Conservation (phyloP, 2,888 invertebrate genomes). For the Chydorus sphaericus region DNA sequence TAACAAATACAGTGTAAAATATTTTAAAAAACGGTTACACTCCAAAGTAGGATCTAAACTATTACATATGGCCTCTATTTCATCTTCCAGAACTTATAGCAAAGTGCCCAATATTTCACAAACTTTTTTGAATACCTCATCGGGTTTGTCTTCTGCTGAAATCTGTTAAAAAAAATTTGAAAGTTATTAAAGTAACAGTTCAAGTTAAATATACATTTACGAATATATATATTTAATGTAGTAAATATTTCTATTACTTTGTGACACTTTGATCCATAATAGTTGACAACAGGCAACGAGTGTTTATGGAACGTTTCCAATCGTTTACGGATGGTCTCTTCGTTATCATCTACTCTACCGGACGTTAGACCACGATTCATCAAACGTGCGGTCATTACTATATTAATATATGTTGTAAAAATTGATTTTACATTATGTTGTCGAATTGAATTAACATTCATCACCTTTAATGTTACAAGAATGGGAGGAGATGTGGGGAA, state of each 20-base stretch:
- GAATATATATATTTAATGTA: background rate
- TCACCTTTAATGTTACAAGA: too few relatives aligned
- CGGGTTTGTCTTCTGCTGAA: background rate
- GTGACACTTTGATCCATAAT: slow-evolving; percentile 60
- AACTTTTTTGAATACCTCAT: slow-evolving; percentile 3
- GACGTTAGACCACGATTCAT: slow-evolving; percentile 61
- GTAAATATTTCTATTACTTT: slow-evolving; percentile 44
- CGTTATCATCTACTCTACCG: slow-evolving; percentile 83
- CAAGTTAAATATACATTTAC: background rate
- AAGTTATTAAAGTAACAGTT: background rate
- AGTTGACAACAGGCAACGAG: slow-evolving; percentile 67
- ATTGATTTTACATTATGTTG: too few relatives aligned
- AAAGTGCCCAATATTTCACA: background rate
- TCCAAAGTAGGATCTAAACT: too few relatives aligned
- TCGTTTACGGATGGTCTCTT: slow-evolving; percentile 78
- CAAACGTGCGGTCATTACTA: slow-evolving; percentile 57
- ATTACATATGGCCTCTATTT: too few relatives aligned
- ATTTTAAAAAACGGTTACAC: too few relatives aligned
- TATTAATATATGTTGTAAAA: too few relatives aligned
- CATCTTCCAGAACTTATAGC: too few relatives aligned
- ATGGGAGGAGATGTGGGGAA: too few relatives aligned
- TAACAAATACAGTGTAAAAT: too few relatives aligned
- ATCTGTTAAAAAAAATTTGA: background rate
- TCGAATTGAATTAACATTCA: too few relatives aligned
- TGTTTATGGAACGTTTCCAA: slow-evolving; percentile 77